Evolutionary conservation across 1,140 invertebrate species (phyloP).

Genomic region (Chrysopa pallens): DNA sequence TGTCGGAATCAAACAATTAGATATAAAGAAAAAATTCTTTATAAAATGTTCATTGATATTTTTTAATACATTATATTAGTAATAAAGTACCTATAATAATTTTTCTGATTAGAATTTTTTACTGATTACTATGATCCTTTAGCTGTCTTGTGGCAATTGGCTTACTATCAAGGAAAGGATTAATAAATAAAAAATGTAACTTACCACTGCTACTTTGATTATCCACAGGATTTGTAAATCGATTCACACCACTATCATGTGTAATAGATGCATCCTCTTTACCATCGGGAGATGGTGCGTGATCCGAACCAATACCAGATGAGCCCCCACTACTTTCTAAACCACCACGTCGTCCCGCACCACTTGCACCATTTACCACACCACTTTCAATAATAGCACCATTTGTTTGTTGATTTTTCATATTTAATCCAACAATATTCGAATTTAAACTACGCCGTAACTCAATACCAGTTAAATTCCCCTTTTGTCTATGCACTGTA

Average conservation of each 20-base stretch:
- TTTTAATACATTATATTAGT: too few species aligned
- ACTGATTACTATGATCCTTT: too few species aligned
- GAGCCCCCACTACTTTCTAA: slow-evolving; percentile 34
- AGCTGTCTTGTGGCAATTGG: too few species aligned
- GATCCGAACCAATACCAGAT: slow-evolving; percentile 72
- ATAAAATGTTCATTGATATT: too few species aligned
- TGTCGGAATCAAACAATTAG: too few species aligned
- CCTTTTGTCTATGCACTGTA: slow-evolving; percentile 65
- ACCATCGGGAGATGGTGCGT: slow-evolving; percentile 59
- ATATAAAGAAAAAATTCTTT: too few species aligned
- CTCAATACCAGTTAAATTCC: slow-evolving; percentile 67
- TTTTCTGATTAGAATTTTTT: too few species aligned
- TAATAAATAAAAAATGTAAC: slow-evolving; percentile 8
- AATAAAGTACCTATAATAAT: too few species aligned
- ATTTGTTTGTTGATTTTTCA: slow-evolving; percentile 16
- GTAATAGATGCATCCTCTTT: slow-evolving; percentile 16
- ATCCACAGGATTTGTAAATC: slow-evolving; percentile 8
- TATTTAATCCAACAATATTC: slow-evolving; percentile 47
- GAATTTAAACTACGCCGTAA: slow-evolving; percentile 49
- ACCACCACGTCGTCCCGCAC: slow-evolving; percentile 4
- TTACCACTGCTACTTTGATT: slow-evolving; percentile 33
- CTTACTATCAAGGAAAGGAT: too few species aligned
- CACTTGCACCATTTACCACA: slow-evolving; percentile 7
- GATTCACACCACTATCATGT: slow-evolving; percentile 3
- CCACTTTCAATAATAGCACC: slow-evolving; percentile 10